These are phyloP conservation scores for Pseudomyrmex concolor DNA, from an alignment of 1,140 invertebrate genomes.

Conservation along the genomic window DNA sequence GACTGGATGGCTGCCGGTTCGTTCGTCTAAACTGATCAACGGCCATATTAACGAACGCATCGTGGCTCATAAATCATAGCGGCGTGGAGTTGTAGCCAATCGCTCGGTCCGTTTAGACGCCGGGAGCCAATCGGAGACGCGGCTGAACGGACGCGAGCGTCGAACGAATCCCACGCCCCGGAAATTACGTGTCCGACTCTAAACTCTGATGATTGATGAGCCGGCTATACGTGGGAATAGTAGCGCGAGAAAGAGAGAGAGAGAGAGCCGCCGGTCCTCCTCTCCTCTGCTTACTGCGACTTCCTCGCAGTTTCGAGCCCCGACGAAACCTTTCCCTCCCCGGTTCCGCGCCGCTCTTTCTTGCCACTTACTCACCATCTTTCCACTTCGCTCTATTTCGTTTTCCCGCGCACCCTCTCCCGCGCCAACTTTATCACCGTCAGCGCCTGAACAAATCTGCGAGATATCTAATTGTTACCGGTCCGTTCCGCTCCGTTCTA, in stretches of 20 bases:
- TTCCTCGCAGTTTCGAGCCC: slow-evolving; percentile 50
- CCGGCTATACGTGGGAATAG: slow-evolving; percentile 71
- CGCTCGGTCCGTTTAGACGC: slow-evolving; percentile 66
- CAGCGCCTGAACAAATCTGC: slow-evolving; percentile 56
- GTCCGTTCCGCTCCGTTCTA: slow-evolving; percentile 2
- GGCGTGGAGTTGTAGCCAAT: slow-evolving; percentile 76
- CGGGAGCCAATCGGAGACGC: slow-evolving; percentile 70
- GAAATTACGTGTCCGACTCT: slow-evolving; percentile 84
- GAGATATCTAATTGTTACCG: slow-evolving; percentile 57
- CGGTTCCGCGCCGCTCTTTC: neutral
- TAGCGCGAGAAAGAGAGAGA: neutral
- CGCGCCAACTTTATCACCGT: slow-evolving; percentile 54
- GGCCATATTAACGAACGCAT: slow-evolving; percentile 78
- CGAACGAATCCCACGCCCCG: slow-evolving; percentile 78
- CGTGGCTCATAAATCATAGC: slow-evolving; percentile 80
- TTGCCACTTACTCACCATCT: slow-evolving; percentile 15
- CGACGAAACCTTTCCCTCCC: neutral
- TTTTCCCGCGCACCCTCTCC: slow-evolving; percentile 23
- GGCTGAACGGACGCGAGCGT: slow-evolving; percentile 66
- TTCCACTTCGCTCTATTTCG: slow-evolving; percentile 52
- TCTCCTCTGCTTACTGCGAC: slow-evolving; percentile 52
- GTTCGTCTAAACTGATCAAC: slow-evolving; percentile 71
- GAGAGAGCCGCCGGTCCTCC: slow-evolving; percentile 24
- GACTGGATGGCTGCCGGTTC: slow-evolving; percentile 50
- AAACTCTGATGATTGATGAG: slow-evolving; percentile 84